These are phyloP conservation scores for Acanthis flammea DNA, from an alignment of 2,797 vertebrate genomes.

Conservation along the genomic window DNA sequence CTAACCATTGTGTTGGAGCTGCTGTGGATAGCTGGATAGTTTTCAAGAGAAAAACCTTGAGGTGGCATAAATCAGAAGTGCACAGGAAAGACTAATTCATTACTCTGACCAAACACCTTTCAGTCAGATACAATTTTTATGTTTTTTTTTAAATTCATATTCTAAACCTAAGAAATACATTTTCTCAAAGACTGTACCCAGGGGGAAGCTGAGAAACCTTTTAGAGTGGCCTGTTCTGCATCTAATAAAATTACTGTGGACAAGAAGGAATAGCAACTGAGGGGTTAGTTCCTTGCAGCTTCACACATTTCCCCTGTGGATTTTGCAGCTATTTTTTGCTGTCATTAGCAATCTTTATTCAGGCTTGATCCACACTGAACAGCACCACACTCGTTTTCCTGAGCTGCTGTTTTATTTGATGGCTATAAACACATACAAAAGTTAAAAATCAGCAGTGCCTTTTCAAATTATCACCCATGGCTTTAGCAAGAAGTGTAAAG, in stretches of 20 bases:
- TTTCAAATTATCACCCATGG: background rate
- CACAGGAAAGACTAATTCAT: background rate
- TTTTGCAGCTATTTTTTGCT: background rate
- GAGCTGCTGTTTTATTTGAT: background rate
- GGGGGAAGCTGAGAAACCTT: background rate
- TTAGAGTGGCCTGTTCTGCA: background rate
- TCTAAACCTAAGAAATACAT: background rate
- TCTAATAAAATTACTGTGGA: background rate
- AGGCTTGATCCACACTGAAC: background rate
- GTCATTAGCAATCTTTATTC: background rate
- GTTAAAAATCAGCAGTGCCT: background rate
- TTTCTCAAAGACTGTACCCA: background rate
- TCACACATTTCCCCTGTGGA: background rate
- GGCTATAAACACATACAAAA: background rate
- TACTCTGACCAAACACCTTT: background rate
- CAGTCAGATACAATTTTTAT: background rate
- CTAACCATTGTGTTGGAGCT: background rate
- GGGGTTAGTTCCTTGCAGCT: background rate
- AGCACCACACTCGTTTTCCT: background rate
- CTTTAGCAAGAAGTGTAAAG: background rate
- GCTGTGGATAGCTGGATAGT: background rate
- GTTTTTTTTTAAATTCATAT: fast-evolving
- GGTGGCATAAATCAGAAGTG: background rate
- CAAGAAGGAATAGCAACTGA: background rate
- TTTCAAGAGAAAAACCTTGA: background rate